Evolutionary conservation across 2,113 vertebrate species (phyloP), one percentile per base, ranked within the genome.

Genomic region (Neogobius melanostomus): DNA sequence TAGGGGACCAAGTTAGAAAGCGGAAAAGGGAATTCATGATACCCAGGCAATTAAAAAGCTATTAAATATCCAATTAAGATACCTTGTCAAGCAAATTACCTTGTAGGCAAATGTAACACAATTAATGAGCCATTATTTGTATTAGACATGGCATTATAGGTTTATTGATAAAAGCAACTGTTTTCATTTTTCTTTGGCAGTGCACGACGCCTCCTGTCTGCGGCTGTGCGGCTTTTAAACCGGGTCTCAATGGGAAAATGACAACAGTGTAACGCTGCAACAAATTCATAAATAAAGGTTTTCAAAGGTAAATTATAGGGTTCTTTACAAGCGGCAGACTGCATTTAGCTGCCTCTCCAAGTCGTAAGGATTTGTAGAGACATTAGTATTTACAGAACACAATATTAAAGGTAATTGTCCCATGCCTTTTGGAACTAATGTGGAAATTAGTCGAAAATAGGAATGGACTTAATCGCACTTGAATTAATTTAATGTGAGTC

Each of bases 51-150:
- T 86, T 82, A 61, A 77, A 82, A 84, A 76, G 69, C 80, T 60
- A 80, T 86, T 83, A 72, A 69, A 73, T 63, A 60, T 77, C 68
- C 75, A 87, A 86, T 86, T 84, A 83, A 76, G 71, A 61, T 59
- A 72, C 70, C 56, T 73, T 67, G 77, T 80, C 36, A n/a, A 62
- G 50, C 71, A 69, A 21, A 79, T 43, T 56, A 75, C 66, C 76
- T 76, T 61, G 66, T 71, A 61, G 83, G 77, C 71, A 85, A 72
- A 77, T 82, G 67, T 56, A 70, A 69, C 49, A 65, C 70, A 77
- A 86, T 86, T 83, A 89, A 83, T 75, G 71, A 64, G n/a, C 63
- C 36, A 68, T 85, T 81, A 80, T 80, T 82, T 77, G 45, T 68
- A 69, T 76, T 76, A 73, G 69, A 28, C 53, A 52, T 64, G 61